phyloP scores from a whole-genome alignment of 2,888 invertebrate species.

The Scaptomyza cyrtandrae region DNA sequence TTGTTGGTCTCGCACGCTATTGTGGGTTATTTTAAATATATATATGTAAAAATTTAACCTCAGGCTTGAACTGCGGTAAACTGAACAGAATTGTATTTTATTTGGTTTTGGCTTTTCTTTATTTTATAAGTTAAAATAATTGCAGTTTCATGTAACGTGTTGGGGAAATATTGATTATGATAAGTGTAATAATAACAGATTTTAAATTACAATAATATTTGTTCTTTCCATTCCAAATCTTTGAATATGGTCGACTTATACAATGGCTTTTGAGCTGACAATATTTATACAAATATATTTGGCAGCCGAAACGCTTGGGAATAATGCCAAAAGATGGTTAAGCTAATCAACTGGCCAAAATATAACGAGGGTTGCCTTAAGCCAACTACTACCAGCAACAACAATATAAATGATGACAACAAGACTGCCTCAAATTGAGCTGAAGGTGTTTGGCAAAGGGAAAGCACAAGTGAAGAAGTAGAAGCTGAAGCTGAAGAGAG shows the following conservation, averaged over 20 bases:
- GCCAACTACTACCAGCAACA: slow-evolving; percentile 22
- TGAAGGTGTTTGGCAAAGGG: slow-evolving; percentile 28
- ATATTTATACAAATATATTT: slow-evolving; percentile 43
- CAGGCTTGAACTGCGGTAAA: not conserved
- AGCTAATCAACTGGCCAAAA: slow-evolving; percentile 71
- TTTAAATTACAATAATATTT: no score
- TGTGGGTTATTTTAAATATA: slow-evolving; percentile 9
- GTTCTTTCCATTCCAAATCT: no score
- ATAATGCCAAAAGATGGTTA: slow-evolving; percentile 50
- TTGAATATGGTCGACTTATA: no score
- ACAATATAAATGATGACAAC: not conserved
- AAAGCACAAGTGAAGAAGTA: slow-evolving; percentile 10
- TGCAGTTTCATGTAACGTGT: no score
- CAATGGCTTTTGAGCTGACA: not conserved
- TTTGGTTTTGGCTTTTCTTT: not conserved
- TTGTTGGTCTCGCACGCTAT: not conserved
- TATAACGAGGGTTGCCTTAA: slow-evolving; percentile 65
- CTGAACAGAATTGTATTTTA: not conserved
- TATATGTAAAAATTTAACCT: not conserved
- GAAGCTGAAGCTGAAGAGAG: slow-evolving; percentile 25
- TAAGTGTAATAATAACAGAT: no score
- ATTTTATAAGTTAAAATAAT: not conserved
- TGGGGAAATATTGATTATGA: no score
- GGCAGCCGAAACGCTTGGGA: slow-evolving; percentile 28
- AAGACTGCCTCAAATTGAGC: slow-evolving; percentile 36